Evolutionary conservation across 2,797 vertebrate species (phyloP), one percentile per base, ranked within the genome.

Genomic region (Columba guinea): DNA sequence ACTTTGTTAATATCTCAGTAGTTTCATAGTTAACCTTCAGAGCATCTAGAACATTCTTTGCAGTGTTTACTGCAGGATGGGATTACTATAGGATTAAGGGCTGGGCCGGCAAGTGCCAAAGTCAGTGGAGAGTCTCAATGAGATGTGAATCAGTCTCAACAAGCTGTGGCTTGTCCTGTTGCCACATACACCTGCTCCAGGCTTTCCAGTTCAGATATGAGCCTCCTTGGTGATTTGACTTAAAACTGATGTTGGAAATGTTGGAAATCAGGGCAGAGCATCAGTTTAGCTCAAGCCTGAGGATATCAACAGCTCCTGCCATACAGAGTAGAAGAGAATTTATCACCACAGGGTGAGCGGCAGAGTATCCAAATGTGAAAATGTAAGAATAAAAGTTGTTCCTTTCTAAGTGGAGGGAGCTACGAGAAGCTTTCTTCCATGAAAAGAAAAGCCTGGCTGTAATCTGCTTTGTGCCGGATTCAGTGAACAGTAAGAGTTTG

Each of bases 21-120:
- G 10, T 60, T 77, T 62, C 76, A 21, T 32, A 73, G 23, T 1
- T 56, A 52, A 49, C 55, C 15, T 85, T 60, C 68, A 87, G 39
- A 74, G 23, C 28, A 32, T 80, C 63, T 58, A 60, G 71, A 92
- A 80, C 11, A 5, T 87, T 87, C 19, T 71, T 26, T n/a, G 35
- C 26, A 35, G 49, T 0, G 0, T 67, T 89, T 67, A n/a, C 63
- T 65, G 48, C 37, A 65, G 79, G 58, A 51, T 68, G 27, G 58
- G 16, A 35, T 89, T 83, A 64, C 83, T 89, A 44, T 6, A 85
- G 65, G 78, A 89, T 94, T 92, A 97, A 89, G 69, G 65, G 79
- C 79, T 86, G 65, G 82, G 67, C 44, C n/a, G 69, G 76, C 37
- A 87, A 75, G 35, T 83, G 58, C 22, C 49, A 37, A 34, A 77